A percentile compares a stretch with the other conserved stretches of the same genome.
phyloP scores from a whole-genome alignment of 2,888 invertebrate genomes.

The Sarcophaga variegata region DNA sequence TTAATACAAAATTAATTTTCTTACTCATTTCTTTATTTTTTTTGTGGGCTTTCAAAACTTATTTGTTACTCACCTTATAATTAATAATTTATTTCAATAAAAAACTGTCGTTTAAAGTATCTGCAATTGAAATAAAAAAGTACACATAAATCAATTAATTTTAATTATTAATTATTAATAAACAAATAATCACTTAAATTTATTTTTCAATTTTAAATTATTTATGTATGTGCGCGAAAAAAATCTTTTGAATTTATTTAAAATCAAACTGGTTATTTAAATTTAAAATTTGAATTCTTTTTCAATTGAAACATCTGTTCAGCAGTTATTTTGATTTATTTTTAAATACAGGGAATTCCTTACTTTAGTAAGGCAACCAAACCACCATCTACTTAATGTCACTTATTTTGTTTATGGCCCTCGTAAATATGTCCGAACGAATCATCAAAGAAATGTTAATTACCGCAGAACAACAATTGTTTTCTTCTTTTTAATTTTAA shows the following conservation, averaged over 20 bases:
- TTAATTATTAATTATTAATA: constrained; percentile 2
- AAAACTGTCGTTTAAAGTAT: constrained; percentile 37
- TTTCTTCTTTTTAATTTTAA: background rate
- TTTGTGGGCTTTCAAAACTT: background rate
- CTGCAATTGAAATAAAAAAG: constrained; percentile 57
- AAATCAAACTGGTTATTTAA: constrained; percentile 1
- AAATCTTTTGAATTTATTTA: background rate
- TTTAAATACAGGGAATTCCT: constrained; percentile 11
- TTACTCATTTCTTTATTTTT: constrained; percentile 20
- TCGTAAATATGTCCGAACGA: background rate
- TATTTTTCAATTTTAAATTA: background rate
- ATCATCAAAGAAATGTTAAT: background rate
- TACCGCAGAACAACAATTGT: background rate
- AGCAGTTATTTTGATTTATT: background rate
- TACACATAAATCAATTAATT: constrained; percentile 56
- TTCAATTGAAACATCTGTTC: constrained; percentile 45
- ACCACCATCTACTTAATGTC: background rate
- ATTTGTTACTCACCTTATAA: constrained; percentile 62
- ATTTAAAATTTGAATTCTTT: background rate
- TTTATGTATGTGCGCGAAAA: background rate
- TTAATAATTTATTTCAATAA: constrained; percentile 57
- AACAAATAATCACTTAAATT: constrained; percentile 30
- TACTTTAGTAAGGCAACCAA: background rate
- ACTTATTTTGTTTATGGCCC: background rate
- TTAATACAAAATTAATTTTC: constrained; percentile 1